phyloP scores from a whole-genome alignment of 2,888 invertebrate genomes.

The Baronia brevicornis region DNA sequence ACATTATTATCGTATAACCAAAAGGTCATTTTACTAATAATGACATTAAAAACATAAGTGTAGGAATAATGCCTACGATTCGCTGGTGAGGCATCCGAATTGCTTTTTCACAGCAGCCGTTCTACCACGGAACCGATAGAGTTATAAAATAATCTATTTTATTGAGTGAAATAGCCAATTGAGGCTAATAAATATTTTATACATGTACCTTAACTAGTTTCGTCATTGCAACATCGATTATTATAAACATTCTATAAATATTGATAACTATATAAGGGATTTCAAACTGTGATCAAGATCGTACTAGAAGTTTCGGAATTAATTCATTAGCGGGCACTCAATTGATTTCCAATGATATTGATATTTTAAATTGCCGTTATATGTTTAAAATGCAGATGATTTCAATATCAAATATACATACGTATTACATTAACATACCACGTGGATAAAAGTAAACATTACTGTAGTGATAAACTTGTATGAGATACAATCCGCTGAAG shows the following conservation, averaged over 20 bases:
- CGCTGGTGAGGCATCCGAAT: constrained; percentile 1
- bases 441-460: too few relatives aligned
- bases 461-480: too few relatives aligned
- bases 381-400: background rate
- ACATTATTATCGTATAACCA: too few relatives aligned
- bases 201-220: constrained; percentile 2
- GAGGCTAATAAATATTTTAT: constrained; percentile 11
- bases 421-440: too few relatives aligned
- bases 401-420: too few relatives aligned
- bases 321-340: constrained; percentile 6
- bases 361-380: background rate
- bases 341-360: constrained; percentile 1
- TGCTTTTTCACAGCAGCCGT: constrained; percentile 2
- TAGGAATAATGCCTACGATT: too few relatives aligned
- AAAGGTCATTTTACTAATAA: too few relatives aligned
- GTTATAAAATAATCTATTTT: constrained; percentile 4
- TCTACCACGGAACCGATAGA: constrained; percentile 1
- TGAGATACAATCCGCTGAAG: too few relatives aligned
- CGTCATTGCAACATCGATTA: constrained; percentile 6
- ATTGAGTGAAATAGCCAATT: constrained; percentile 5
- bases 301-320: constrained; percentile 3
- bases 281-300: constrained; percentile 7
- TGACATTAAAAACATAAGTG: too few relatives aligned
- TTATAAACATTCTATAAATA: constrained; percentile 11
- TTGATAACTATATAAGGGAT: constrained; percentile 6